Conservation (phyloP, 2,888 invertebrate species). For the Troides helena region DNA sequence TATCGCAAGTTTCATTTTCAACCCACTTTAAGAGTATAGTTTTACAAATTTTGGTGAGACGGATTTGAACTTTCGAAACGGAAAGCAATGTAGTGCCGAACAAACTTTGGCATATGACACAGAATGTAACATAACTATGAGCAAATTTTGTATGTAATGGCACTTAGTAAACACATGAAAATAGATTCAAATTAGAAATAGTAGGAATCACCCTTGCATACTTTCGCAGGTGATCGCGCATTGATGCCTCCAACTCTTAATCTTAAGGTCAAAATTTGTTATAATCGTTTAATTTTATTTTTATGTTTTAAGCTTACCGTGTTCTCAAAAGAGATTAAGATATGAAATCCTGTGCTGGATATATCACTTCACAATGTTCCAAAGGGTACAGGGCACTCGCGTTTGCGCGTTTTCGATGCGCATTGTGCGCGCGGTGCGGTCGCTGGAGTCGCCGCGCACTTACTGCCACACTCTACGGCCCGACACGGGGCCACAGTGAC, state of each 20-base stretch:
- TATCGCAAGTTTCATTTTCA: conserved; percentile 31
- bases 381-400: conserved; percentile 64
- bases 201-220: conserved; percentile 44
- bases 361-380: conserved; percentile 67
- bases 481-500: conserved; percentile 32
- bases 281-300: background rate
- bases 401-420: conserved; percentile 43
- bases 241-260: conserved; percentile 40
- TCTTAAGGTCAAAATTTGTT: conserved; percentile 19
- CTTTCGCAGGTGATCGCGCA: conserved; percentile 68
- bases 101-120: background rate
- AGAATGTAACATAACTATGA: background rate
- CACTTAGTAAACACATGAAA: conserved; percentile 14
- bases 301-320: conserved; percentile 43
- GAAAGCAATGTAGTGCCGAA: conserved; percentile 28
- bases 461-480: conserved; percentile 48
- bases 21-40: conserved; percentile 32
- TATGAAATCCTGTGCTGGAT: conserved; percentile 53
- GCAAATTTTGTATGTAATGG: background rate
- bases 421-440: conserved; percentile 57
- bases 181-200: conserved; percentile 39
- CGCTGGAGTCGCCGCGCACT: conserved; percentile 65
- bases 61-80: conserved; percentile 40
- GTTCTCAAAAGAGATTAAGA: conserved; percentile 33
- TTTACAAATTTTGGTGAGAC: conserved; percentile 32